phyloP scores from a whole-genome alignment of 2,888 invertebrate species.

The Caradrina clavipalpis region DNA sequence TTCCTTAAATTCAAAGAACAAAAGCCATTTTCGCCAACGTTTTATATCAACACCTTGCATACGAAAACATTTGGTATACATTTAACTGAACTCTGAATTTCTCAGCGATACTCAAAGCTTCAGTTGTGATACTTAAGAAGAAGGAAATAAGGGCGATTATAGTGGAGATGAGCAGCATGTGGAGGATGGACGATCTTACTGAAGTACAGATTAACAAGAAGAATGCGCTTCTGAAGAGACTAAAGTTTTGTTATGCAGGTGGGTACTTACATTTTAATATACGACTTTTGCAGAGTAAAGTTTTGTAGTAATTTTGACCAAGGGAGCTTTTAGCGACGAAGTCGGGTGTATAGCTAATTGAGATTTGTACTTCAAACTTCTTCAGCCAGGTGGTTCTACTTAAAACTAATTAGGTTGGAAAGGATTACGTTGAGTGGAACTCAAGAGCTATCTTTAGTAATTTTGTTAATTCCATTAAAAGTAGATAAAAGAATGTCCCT shows the following conservation, averaged over 20 bases:
- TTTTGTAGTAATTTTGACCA: constrained; percentile 59
- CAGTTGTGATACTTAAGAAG: constrained; percentile 56
- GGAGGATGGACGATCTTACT: constrained; percentile 63
- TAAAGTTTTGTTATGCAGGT: constrained; percentile 72
- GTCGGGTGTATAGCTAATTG: constrained; percentile 55
- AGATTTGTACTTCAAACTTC: constrained; percentile 66
- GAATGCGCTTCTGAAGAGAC: constrained; percentile 66
- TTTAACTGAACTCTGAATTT: constrained; percentile 55
- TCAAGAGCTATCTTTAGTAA: constrained; percentile 30
- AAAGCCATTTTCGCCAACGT: constrained; percentile 58
- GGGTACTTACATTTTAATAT: constrained; percentile 57
- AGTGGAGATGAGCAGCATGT: constrained; percentile 62
- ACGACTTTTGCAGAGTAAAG: constrained; percentile 53
- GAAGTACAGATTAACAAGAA: constrained; percentile 70
- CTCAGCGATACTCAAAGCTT: constrained; percentile 66
- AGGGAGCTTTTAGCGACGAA: constrained; percentile 53
- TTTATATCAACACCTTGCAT: constrained; percentile 62
- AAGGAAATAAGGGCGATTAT: constrained; percentile 63
- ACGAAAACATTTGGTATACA: constrained; percentile 54
- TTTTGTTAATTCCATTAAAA: constrained; percentile 26
- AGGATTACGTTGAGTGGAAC: constrained; percentile 42
- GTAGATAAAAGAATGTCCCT: neutral
- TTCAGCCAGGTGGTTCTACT: constrained; percentile 57
- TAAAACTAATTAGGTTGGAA: constrained; percentile 51
- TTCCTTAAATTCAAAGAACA: constrained; percentile 61